A percentile compares a stretch with the other conserved stretches of the same genome.
Evolutionary conservation across 2,888 invertebrate genomes (phyloP).

Genomic region (Conus canariensis): DNA sequence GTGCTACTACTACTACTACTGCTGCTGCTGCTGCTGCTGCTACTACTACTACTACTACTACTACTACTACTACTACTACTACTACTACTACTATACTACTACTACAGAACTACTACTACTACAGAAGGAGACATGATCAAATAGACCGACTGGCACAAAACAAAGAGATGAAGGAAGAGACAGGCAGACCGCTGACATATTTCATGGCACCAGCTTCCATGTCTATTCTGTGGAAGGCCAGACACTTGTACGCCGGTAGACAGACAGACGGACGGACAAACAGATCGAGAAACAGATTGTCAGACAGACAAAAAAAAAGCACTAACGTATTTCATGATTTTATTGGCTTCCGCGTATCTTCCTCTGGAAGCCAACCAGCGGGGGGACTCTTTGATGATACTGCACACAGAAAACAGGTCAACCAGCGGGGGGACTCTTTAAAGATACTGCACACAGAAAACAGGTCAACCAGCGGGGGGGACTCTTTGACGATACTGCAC

Average conservation of each 20-base stretch:
- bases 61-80: constrained; percentile 27
- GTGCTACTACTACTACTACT: constrained; percentile 7
- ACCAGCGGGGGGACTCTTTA: not conserved
- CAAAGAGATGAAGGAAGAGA: too few species aligned
- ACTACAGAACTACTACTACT: too few species aligned
- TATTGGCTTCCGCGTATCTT: constrained; percentile 60
- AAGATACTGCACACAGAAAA: too few species aligned
- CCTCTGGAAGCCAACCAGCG: constrained; percentile 69
- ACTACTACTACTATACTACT: constrained; percentile 1
- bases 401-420: not conserved
- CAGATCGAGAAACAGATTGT: not conserved
- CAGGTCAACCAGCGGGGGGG: constrained; percentile 71
- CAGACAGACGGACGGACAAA: not conserved
- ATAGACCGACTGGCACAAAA: too few species aligned
- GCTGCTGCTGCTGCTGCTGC: not conserved
- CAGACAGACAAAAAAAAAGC: not conserved
- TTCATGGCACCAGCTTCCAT: too few species aligned
- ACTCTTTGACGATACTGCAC: constrained; percentile 49
- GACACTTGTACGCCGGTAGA: too few species aligned
- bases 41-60: constrained; percentile 1
- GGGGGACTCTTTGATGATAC: constrained; percentile 63
- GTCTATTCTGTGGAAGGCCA: too few species aligned
- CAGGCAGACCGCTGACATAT: too few species aligned
- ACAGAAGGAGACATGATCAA: too few species aligned
- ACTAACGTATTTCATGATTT: constrained; percentile 59